A percentile compares a stretch with the other conserved stretches of the same genome.
These are phyloP conservation scores for Pachyuromys duprasi DNA, from an alignment of 2,797 vertebrate species.

Conservation along the genomic window DNA sequence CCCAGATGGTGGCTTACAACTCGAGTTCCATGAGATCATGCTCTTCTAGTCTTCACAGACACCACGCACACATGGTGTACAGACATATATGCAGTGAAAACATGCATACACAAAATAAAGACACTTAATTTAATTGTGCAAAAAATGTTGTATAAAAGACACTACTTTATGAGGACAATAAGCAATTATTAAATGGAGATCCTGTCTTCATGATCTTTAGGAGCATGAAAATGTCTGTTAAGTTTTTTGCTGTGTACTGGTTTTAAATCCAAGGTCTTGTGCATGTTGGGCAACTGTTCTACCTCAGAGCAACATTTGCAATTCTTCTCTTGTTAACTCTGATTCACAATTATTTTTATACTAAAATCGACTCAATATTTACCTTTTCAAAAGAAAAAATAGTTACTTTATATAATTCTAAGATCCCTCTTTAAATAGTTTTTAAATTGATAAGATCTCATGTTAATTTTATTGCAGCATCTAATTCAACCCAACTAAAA, in stretches of 20 bases:
- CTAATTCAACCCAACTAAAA: constrained; percentile 29
- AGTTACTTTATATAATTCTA: constrained; percentile 42
- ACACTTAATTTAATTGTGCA: background rate
- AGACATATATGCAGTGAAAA: background rate
- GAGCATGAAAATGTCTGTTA: background rate
- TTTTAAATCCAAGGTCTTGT: background rate
- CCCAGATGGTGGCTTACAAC: background rate
- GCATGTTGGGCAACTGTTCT: background rate
- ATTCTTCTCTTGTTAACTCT: constrained; percentile 36
- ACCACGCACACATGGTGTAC: background rate
- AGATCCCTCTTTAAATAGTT: constrained; percentile 44
- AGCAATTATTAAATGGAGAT: constrained; percentile 30
- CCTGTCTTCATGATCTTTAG: constrained; percentile 1
- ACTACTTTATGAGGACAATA: constrained; percentile 47
- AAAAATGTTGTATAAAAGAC: background rate
- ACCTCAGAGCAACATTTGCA: background rate
- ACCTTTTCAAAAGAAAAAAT: constrained; percentile 35
- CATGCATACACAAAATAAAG: background rate
- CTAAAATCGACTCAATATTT: constrained; percentile 49
- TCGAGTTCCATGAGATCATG: background rate
- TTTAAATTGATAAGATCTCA: background rate
- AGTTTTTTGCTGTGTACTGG: background rate
- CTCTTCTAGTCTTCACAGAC: background rate
- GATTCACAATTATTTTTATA: constrained; percentile 31
- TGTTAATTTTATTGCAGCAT: constrained; percentile 29